Evolutionary conservation across 2,113 vertebrate genomes (phyloP), one percentile per base, ranked within the genome.

Genomic region (Hippocampus zosterae): DNA sequence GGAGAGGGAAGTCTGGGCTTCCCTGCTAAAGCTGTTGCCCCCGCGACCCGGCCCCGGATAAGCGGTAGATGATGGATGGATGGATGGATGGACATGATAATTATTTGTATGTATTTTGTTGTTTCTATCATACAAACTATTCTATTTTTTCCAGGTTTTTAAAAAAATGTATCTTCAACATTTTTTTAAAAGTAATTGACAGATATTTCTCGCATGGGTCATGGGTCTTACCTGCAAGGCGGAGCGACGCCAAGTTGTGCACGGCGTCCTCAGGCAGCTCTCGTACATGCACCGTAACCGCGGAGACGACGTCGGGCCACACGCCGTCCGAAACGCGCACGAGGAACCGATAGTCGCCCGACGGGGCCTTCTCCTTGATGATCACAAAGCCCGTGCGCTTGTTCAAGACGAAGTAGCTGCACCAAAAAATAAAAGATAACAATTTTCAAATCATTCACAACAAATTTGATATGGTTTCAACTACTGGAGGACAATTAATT

Each of bases 321-420:
- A 95, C 76, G 23, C 91, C 94, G 79, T 96, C 95, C 8, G 94
- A 93, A 74, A 96, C 94, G 27, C 91, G 92, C 40, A 96, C 88
- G 86, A 92, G 91, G 78, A 96, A 92, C 62, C 92, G 88, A 68
- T 95, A 94, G 70, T 74, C 90, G 65, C 93, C 94, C 0, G 92
- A 87, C 11, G 92, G 92, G 53, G 92, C 71, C 15, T 91, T 92
- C 81, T 94, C 94, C 81, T 94, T 91, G 88, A 96, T 94, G 83
- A 93, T 87, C 66, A 96, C 86, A 70, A 94, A 93, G 27, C 95
- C 95, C 2, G 93, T 96, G 69, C 92, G 91, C 85, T 93, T 93
- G 84, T 95, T 94, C 84, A 96, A 85, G 74, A 93, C 92, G 69
- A 96, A 95, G 88, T 87, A 92, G 72, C 95, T 96, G 81, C 3